A percentile compares a stretch with the other conserved stretches of the same genome.
phyloP scores from a whole-genome alignment of 2,888 invertebrate genomes.

The Octonoba sinensis region DNA sequence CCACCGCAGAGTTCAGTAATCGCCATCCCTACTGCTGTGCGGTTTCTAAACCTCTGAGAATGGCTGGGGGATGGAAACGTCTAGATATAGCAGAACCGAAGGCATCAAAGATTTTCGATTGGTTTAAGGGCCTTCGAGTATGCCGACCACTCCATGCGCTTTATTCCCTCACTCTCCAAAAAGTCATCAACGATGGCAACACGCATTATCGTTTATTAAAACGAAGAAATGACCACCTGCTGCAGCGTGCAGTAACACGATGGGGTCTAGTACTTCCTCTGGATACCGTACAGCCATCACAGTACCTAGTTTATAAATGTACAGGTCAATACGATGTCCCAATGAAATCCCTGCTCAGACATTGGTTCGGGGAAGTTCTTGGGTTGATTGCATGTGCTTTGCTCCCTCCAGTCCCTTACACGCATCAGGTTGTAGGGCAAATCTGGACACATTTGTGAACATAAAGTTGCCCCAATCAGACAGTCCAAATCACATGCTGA shows the following conservation, averaged over 20 bases:
- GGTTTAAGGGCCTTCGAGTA: no score
- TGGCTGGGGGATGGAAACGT: no score
- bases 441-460: constrained; percentile 12
- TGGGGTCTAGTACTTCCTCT: not conserved
- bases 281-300: constrained; percentile 13
- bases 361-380: constrained; percentile 5
- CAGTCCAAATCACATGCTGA: constrained; percentile 15
- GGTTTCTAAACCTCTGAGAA: no score
- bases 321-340: not conserved
- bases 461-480: constrained; percentile 12
- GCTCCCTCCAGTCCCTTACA: constrained; percentile 12
- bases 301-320: constrained; percentile 1
- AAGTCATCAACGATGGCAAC: no score
- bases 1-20: no score
- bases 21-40: no score
- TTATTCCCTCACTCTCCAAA: no score
- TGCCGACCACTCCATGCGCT: no score
- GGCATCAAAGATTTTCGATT: no score
- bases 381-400: constrained; percentile 9
- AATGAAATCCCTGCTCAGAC: constrained; percentile 16
- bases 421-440: constrained; percentile 19
- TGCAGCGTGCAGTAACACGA: constrained; percentile 7
- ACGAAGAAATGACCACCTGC: no score
- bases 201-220: no score
- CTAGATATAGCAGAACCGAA: no score